Conservation (phyloP, 2,797 vertebrate species). For the Distichodus sexfasciatus region DNA sequence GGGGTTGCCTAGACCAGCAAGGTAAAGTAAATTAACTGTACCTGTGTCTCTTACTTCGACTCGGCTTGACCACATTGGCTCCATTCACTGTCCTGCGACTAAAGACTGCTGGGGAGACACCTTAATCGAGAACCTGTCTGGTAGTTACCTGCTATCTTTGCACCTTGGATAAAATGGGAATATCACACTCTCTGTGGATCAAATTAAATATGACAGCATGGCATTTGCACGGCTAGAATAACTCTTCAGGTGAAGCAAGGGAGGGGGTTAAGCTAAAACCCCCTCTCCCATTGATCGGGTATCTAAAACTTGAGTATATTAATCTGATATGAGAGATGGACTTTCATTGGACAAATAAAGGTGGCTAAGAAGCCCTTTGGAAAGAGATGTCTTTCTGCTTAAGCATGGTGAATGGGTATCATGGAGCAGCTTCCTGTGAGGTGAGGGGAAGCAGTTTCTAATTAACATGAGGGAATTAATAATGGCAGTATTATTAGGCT, state of each 20-base stretch:
- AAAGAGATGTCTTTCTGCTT: slow-evolving; percentile 8
- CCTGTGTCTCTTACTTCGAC: slow-evolving; percentile 55
- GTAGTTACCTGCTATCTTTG: slow-evolving; percentile 38
- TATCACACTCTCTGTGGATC: slow-evolving; percentile 12
- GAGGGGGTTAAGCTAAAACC: slow-evolving; percentile 43
- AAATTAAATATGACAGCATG: slow-evolving; percentile 51
- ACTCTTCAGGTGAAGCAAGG: slow-evolving; percentile 1
- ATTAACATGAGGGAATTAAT: slow-evolving; percentile 69
- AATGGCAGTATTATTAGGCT: slow-evolving; percentile 70
- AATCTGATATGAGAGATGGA: slow-evolving; percentile 35
- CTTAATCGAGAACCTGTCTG: slow-evolving; percentile 45
- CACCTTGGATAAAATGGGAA: slow-evolving; percentile 32
- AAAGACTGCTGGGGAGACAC: slow-evolving; percentile 17
- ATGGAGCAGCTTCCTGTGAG: slow-evolving; percentile 34
- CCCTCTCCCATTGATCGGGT: slow-evolving; percentile 40
- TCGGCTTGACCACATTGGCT: slow-evolving; percentile 23
- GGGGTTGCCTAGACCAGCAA: slow-evolving; percentile 54
- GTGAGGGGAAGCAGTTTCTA: slow-evolving; percentile 54
- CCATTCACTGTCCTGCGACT: slow-evolving; percentile 24
- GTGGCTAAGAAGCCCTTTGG: background rate
- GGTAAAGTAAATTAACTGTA: slow-evolving; percentile 59
- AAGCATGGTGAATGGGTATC: background rate
- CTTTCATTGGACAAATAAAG: slow-evolving; percentile 31
- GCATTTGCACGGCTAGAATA: slow-evolving; percentile 47
- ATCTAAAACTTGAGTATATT: slow-evolving; percentile 27